Conservation (phyloP, 2,113 vertebrate genomes). For the Rallus limicola region DNA sequence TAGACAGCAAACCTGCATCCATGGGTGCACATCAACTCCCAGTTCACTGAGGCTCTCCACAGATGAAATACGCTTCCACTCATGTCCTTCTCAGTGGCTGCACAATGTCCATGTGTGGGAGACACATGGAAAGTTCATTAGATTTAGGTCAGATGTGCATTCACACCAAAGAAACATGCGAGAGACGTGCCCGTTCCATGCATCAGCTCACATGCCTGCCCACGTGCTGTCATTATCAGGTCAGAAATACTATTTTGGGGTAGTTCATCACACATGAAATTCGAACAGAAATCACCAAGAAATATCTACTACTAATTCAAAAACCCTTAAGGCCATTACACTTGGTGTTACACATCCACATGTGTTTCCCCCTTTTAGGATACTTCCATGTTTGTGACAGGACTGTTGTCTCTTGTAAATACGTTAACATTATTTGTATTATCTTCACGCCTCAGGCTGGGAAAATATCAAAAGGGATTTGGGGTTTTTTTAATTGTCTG, state of each 20-base stretch:
- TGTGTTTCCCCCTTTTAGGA: neutral
- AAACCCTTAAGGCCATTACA: accelerated
- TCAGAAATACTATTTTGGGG: neutral
- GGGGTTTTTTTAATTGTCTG: neutral
- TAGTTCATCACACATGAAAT: neutral
- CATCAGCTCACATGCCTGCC: neutral
- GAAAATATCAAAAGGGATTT: neutral
- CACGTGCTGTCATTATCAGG: neutral
- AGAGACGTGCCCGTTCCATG: neutral
- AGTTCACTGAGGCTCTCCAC: neutral
- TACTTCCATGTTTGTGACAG: neutral
- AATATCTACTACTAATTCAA: neutral
- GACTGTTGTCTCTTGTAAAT: neutral
- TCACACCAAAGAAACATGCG: neutral
- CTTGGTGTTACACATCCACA: neutral
- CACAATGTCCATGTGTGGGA: neutral
- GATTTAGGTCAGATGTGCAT: neutral
- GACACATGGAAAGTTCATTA: neutral
- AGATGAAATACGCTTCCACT: neutral
- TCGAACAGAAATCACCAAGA: neutral
- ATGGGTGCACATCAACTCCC: neutral
- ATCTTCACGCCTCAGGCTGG: neutral
- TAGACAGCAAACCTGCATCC: neutral
- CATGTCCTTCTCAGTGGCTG: neutral
- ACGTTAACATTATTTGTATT: neutral